Percentiles rank a stretch among this genome's conserved stretches.
Conservation (phyloP, 2,113 vertebrate species). For the Pituophis catenifer region DNA sequence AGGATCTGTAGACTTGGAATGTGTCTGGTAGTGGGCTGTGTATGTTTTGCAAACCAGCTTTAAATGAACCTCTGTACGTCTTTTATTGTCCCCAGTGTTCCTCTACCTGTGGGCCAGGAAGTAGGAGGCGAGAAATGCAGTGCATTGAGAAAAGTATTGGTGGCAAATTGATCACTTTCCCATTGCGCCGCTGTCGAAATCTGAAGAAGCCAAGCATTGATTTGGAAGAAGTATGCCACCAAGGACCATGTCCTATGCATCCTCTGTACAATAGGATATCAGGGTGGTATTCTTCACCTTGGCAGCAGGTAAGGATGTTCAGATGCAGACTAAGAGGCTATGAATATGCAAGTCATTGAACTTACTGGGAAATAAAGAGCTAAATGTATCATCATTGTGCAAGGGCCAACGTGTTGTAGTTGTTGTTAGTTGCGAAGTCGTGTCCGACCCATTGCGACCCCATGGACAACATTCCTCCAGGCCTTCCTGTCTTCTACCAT, state of each 20-base stretch:
- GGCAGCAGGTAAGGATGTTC: slow-evolving; percentile 83
- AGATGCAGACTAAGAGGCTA: neutral
- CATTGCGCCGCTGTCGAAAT: slow-evolving; percentile 85
- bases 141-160: slow-evolving; percentile 82
- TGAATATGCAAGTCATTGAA: neutral
- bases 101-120: slow-evolving; percentile 80
- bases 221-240: slow-evolving; percentile 83
- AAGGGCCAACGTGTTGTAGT: neutral
- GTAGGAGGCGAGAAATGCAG: slow-evolving; percentile 80
- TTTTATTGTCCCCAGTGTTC: slow-evolving; percentile 79
- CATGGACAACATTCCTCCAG: no score
- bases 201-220: slow-evolving; percentile 77
- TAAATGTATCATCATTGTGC: neutral
- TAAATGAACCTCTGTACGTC: neutral
- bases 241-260: slow-evolving; percentile 70
- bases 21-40: neutral
- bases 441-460: no score
- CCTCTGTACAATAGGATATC: slow-evolving; percentile 57
- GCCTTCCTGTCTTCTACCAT: no score
- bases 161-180: slow-evolving; percentile 82
- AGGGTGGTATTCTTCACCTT: slow-evolving; percentile 90
- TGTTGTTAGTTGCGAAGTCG: no score
- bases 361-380: neutral
- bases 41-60: neutral
- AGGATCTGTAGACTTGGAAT: neutral